Evolutionary conservation across 2,113 vertebrate species (phyloP), one percentile per base, ranked within the genome.

Genomic region (Pampusana beccarii): DNA sequence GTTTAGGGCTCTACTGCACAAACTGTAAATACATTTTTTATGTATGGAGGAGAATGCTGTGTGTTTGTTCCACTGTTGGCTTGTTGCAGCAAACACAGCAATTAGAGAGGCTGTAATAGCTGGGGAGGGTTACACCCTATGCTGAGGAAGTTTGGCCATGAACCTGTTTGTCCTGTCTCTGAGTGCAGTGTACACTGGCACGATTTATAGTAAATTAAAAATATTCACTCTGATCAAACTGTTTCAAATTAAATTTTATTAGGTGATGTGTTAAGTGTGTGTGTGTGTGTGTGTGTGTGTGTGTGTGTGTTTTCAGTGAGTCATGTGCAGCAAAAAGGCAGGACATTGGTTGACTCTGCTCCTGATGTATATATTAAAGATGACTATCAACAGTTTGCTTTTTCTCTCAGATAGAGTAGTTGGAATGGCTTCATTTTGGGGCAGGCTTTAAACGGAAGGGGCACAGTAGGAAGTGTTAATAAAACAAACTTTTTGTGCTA

Each of bases 141-240:
- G 72, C 93, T 87, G 74, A 92, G 94, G 93, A 92, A 95, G 84
- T 92, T 65, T 72, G 93, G 69, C 74, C 36, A 24, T 86, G 46
- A 96, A 97, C 95, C 97, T 93, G 93, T 95, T 96, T 72, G 82
- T 77, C 86, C 79, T 71, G 61, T 95, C 78, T 75, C 84, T 74
- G 66, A 72, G 75, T 42, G 48, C 72, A 74, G 0, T 18, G 66
- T 62, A 75, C 66, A 64, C 78, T 34, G 77, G 26, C 78, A 71
- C 6, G 0, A 25, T 85, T 90, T 91, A 87, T 77, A 94, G 88
- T 74, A 74, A 50, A 88, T 88, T 74, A 23, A 85, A 91, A 88
- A 90, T 40, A 44, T n/a, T 80, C 34, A 16, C 48, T 86, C 84
- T 73, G 40, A 74, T 92, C 81, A 86, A 85, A 51, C 73, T 92